Base-by-base conservation (phyloP, 2,888 invertebrate genomes). In the Lasioglossum vierecki region DNA sequence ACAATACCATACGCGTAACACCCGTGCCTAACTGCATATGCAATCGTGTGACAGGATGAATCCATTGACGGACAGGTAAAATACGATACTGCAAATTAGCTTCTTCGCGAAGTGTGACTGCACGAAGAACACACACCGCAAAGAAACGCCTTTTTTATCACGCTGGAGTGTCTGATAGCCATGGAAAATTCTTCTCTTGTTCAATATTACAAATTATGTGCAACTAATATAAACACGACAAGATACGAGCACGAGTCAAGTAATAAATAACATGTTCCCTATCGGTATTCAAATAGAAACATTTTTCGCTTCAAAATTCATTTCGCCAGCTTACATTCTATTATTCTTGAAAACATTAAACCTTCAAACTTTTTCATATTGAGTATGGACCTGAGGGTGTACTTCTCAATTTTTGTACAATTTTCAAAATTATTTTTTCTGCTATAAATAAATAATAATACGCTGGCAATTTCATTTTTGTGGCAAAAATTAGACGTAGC, bases 11-110 rank as follows among this genome's bases (percentile, higher is more conserved):
- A 41, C 41, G 15, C 1, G 35, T 39, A 53, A 46, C 73, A 35
- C 41, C 66, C 79, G 66, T 73, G 63, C 26, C 49, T 60, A 79
- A 46, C 35, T 73, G 79, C 60, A 73, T 44, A 8, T 35, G 44
- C 13, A 22, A 39, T 70, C 76, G 71, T 76, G 76, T 76, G 80
- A 76, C 76, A 46, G 76, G 63, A 80, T 76, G 46, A 44, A 70
- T n/a, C 30, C n/a, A 57, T 57, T 60, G 53, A 75, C 66, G 49
- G 44, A 70, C 75, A 60, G 44, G 57, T 35, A 57, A 75, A 11
- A 76, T 60, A 53, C 18, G 35, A 39, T 30, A n/a, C 41, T 71
- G 76, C 71, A 80, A 76, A 80, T 80, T 49, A 75, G 26, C n/a
- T 57, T 8, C 13, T 80, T 68, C n/a, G 46, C 70, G 4, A 46